Percentiles rank a stretch among this genome's conserved stretches.
These are phyloP conservation scores for Schizaphis graminum DNA, from an alignment of 2,888 invertebrate genomes.

Conservation along the genomic window DNA sequence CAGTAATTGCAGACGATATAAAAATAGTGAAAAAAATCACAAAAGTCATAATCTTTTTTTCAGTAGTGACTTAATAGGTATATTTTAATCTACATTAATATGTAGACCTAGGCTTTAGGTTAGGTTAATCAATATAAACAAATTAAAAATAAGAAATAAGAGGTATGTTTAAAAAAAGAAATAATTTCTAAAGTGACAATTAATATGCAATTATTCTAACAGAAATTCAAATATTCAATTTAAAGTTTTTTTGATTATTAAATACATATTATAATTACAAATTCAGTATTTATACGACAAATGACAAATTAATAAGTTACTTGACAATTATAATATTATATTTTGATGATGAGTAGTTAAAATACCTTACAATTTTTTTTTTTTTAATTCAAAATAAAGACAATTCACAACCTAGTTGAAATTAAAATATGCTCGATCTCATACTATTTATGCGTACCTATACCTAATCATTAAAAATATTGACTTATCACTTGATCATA, in stretches of 20 bases:
- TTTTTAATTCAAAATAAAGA: not conserved
- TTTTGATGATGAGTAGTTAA: too few relatives aligned
- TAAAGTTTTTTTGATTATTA: not conserved
- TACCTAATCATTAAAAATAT: not conserved
- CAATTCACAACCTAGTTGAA: not conserved
- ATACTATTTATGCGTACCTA: not conserved
- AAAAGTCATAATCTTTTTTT: not conserved
- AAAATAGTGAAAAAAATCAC: not conserved
- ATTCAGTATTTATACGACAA: not conserved
- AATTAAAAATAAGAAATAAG: not conserved
- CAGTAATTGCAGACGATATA: not conserved
- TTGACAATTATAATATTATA: not conserved
- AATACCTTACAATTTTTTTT: not conserved
- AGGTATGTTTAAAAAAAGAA: not conserved
- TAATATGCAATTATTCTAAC: not conserved
- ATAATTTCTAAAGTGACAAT: not conserved
- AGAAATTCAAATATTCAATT: not conserved
- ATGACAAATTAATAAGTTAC: not conserved
- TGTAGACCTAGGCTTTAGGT: not conserved
- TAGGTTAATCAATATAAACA: not conserved
- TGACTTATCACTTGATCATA: not conserved
- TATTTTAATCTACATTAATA: not conserved
- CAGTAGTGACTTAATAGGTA: not conserved
- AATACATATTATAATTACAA: not conserved
- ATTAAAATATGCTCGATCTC: not conserved